A percentile compares a stretch with the other conserved stretches of the same genome.
These are phyloP conservation scores for Sabellastarte sp. DNA, from an alignment of 2,888 invertebrate genomes.

Conservation along the genomic window DNA sequence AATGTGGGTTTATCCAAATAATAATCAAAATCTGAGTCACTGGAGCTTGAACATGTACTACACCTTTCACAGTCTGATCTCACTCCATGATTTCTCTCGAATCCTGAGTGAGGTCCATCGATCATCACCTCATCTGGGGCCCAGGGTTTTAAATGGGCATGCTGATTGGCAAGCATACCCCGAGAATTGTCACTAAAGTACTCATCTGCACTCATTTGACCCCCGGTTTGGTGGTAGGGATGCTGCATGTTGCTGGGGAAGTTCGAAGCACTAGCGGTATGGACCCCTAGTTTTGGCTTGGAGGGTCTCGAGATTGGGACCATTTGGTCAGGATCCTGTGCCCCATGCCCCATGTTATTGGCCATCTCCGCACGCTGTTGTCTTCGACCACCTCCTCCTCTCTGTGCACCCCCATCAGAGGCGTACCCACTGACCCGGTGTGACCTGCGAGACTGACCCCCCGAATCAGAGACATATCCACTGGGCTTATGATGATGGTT, in stretches of 20 bases:
- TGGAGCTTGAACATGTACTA: conserved; percentile 44
- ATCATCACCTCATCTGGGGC: too few relatives aligned
- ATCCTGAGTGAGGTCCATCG: background rate
- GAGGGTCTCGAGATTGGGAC: conserved; percentile 52
- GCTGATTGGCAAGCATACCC: too few relatives aligned
- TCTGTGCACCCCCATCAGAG: conserved; percentile 13
- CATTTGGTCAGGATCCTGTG: conserved; percentile 24
- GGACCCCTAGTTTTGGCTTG: conserved; percentile 30
- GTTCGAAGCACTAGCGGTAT: background rate
- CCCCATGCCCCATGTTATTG: too few relatives aligned
- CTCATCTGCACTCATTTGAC: background rate
- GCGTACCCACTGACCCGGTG: conserved; percentile 9
- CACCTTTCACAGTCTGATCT: conserved; percentile 7
- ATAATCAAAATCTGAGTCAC: conserved; percentile 79
- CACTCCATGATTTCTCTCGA: background rate
- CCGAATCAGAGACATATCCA: background rate
- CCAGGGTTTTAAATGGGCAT: too few relatives aligned
- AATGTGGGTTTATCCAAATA: conserved; percentile 77
- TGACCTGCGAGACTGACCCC: background rate
- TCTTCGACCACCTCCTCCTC: background rate
- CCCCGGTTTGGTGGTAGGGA: background rate
- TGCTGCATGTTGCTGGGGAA: conserved; percentile 15
- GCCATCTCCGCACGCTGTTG: background rate
- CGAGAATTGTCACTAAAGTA: conserved; percentile 6
- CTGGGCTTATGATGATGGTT: background rate